These are phyloP conservation scores for Julus scandinavius DNA, from an alignment of 2,888 invertebrate genomes.

Conservation along the genomic window DNA sequence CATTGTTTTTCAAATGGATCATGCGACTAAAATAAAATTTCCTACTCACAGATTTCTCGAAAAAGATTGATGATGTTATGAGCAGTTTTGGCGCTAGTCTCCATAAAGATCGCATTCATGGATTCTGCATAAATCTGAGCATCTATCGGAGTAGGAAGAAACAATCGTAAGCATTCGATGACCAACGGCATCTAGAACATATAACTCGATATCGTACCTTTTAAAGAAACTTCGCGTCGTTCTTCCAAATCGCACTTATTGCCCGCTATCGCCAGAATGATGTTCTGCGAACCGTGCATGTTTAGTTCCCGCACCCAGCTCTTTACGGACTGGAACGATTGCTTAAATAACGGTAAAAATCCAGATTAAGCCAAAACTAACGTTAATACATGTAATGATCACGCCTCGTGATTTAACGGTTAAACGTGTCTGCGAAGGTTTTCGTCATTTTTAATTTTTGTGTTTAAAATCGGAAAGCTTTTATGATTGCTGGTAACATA, in stretches of 20 bases:
- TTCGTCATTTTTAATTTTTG: no score
- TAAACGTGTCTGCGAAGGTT: no score
- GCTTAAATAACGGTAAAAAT: constrained; percentile 56
- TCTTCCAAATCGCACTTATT: constrained; percentile 67
- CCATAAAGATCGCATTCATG: constrained; percentile 66
- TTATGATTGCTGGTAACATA: no score
- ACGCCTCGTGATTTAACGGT: no score
- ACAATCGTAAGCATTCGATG: not conserved
- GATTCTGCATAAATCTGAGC: constrained; percentile 65
- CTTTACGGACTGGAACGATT: constrained; percentile 63
- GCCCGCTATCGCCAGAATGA: constrained; percentile 67
- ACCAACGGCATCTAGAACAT: not conserved
- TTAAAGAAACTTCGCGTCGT: constrained; percentile 64
- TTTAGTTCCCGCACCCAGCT: constrained; percentile 66
- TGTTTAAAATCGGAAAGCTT: no score
- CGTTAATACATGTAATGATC: no score
- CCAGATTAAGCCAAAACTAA: no score
- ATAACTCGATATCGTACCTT: constrained; percentile 63
- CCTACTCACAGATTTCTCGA: constrained; percentile 64
- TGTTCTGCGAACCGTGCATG: constrained; percentile 64
- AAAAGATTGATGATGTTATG: constrained; percentile 65
- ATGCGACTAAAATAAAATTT: not conserved
- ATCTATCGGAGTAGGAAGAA: constrained; percentile 61
- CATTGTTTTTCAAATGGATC: no score
- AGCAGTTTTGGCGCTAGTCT: constrained; percentile 67